phyloP scores from a whole-genome alignment of 2,888 invertebrate species.

The Lasioglossum morio region DNA sequence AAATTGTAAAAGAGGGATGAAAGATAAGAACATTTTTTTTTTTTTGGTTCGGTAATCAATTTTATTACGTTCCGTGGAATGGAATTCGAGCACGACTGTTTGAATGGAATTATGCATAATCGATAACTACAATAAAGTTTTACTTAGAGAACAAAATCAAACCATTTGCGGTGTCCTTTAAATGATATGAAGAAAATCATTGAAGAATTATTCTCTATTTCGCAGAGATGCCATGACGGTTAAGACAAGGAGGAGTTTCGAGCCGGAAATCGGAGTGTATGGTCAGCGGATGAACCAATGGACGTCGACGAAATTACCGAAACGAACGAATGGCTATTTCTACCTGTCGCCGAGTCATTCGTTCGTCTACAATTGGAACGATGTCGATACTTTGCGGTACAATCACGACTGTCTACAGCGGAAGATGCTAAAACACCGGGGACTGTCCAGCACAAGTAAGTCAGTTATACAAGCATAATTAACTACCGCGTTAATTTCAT shows the following conservation, averaged over 20 bases:
- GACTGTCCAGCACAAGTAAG: slow-evolving; percentile 8
- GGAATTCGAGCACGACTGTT: too few species aligned
- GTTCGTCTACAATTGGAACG: slow-evolving; percentile 43
- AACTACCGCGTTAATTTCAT: not conserved
- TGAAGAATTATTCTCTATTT: not conserved
- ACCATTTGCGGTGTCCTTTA: not conserved
- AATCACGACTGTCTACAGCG: not conserved
- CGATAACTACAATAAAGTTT: too few species aligned
- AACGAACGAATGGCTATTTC: slow-evolving; percentile 43
- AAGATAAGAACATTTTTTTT: not conserved
- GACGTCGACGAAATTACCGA: slow-evolving; percentile 2
- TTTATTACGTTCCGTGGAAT: not conserved
- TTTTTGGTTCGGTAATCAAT: not conserved
- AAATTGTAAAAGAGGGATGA: not conserved
- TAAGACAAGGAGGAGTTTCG: slow-evolving; percentile 57
- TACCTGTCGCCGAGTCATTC: slow-evolving; percentile 45
- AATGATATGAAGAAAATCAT: not conserved
- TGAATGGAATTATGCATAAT: too few species aligned
- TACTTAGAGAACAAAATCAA: too few species aligned
- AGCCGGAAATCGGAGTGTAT: slow-evolving; percentile 16
- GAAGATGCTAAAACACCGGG: not conserved
- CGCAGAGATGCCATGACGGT: slow-evolving; percentile 60
- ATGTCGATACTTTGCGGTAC: not conserved
- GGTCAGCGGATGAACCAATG: slow-evolving; percentile 26
- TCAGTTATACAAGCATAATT: not conserved